Base-by-base conservation (phyloP, 2,888 invertebrate genomes). In the Tethea ocularis region DNA sequence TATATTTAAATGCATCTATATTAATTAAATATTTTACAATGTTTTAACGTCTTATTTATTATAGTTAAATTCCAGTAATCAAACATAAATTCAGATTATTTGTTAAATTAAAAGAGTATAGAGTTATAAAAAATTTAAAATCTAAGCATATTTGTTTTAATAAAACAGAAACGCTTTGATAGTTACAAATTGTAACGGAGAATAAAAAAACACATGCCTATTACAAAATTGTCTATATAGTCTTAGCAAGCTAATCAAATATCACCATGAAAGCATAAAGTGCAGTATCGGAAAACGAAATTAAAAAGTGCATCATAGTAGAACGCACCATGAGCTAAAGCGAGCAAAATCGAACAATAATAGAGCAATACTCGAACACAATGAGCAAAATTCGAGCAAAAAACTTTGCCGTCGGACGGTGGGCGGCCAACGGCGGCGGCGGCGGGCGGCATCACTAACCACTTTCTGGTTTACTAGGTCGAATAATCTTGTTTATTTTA, bases 381-480 rank as follows among this genome's bases (percentile, higher is more conserved):
- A 82, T 82, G 71, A 78, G 65, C 61, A 77, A 77, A 78, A 75
- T 36, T 66, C 70, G 68, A 80, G 68, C 80, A 87, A 88, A 88
- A 87, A 86, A 77, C 58, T 67, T 72, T 61, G 67, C 78, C 80
- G 84, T 66, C 77, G 73, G 69, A 54, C 77, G 76, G 80, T 82
- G 83, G 85, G 74, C 83, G 80, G 82, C 71, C 72, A 69, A 68
- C 70, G 69, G 74, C 70, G 70, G 74, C 76, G 69, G 63, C 78
- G 68, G 75, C 69, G 71, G 70, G 74, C 71, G 72, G 69, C 68
- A 73, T 75, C 74, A 77, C 38, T 75, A 74, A 72, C 69, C 74
- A 75, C 77, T 85, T 86, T 85, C 88, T 85, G 83, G 84, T 84
- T 89, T 84, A 89, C 85, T 91, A 77, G 91, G 88, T 88, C 89